These are phyloP conservation scores for Thereva nobilitata DNA, from an alignment of 2,888 invertebrate genomes.

Conservation along the genomic window DNA sequence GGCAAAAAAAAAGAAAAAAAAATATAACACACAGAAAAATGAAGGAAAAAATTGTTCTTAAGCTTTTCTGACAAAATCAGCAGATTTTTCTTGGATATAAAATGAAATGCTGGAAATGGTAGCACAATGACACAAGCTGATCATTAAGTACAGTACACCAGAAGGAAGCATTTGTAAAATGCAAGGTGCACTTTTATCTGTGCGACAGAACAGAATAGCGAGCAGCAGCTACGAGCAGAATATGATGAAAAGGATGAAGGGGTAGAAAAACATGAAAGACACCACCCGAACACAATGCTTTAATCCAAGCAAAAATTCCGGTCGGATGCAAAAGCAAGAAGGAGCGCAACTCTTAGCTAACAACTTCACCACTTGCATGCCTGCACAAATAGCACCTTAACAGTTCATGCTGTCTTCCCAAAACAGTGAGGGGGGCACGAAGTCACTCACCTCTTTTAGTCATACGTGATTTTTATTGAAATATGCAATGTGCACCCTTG, in stretches of 20 bases:
- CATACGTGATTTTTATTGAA: constrained; percentile 18
- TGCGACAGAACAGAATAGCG: constrained; percentile 1
- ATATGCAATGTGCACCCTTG: constrained; percentile 5
- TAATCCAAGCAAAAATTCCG: constrained; percentile 20
- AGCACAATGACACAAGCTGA: constrained; percentile 21
- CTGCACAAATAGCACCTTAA: not conserved
- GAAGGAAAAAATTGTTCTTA: not conserved
- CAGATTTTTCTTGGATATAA: constrained; percentile 25
- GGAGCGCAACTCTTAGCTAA: not conserved
- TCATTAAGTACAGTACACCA: constrained; percentile 21
- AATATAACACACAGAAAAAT: not conserved
- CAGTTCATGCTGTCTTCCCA: not conserved
- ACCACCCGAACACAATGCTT: constrained; percentile 18
- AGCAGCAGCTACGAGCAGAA: not conserved
- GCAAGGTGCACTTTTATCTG: constrained; percentile 1
- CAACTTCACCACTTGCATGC: constrained; percentile 3
- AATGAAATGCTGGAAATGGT: constrained; percentile 13
- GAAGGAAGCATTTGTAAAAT: constrained; percentile 6
- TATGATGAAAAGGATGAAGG: constrained; percentile 1
- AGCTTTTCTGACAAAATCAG: constrained; percentile 19
- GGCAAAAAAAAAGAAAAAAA: constrained; percentile 1
- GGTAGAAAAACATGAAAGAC: not conserved
- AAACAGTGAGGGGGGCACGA: not conserved
- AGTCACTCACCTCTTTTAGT: not conserved
- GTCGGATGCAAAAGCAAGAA: constrained; percentile 5